Evolutionary conservation across 2,113 vertebrate species (phyloP).

Genomic region (Chlorocebus sabaeus): DNA sequence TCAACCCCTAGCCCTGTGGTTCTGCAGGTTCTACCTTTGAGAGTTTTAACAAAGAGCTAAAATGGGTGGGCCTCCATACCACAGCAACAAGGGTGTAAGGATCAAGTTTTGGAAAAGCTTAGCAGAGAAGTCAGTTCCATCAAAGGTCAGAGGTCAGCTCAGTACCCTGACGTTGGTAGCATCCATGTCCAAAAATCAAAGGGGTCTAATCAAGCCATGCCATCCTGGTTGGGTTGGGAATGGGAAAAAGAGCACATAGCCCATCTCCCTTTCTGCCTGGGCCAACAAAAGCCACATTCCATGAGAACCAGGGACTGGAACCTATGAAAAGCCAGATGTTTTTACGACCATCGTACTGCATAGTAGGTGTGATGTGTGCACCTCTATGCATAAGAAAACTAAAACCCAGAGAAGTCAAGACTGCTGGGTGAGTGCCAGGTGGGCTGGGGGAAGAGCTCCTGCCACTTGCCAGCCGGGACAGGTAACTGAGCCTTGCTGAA

Average conservation of each 20-base stretch:
- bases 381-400: neutral
- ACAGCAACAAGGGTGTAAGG: no score
- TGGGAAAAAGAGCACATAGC: neutral
- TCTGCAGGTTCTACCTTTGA: neutral
- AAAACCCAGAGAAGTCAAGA: neutral
- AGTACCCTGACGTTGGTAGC: neutral
- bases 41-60: no score
- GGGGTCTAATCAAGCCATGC: neutral
- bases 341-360: rapidly evolving
- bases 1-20: neutral
- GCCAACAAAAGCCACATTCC: neutral
- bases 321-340: neutral
- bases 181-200: rapidly evolving
- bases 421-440: neutral
- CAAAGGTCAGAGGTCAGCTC: no score
- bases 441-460: neutral
- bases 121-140: rapidly evolving
- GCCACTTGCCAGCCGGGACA: no score
- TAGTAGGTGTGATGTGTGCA: neutral
- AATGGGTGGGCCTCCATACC: no score
- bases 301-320: neutral
- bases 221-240: neutral
- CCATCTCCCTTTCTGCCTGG: neutral
- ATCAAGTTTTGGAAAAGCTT: neutral
- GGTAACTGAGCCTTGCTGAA: rapidly evolving